Evolutionary conservation across 2,797 vertebrate genomes (phyloP), one percentile per base, ranked within the genome.

Genomic region (Lagorchestes hirsutus): DNA sequence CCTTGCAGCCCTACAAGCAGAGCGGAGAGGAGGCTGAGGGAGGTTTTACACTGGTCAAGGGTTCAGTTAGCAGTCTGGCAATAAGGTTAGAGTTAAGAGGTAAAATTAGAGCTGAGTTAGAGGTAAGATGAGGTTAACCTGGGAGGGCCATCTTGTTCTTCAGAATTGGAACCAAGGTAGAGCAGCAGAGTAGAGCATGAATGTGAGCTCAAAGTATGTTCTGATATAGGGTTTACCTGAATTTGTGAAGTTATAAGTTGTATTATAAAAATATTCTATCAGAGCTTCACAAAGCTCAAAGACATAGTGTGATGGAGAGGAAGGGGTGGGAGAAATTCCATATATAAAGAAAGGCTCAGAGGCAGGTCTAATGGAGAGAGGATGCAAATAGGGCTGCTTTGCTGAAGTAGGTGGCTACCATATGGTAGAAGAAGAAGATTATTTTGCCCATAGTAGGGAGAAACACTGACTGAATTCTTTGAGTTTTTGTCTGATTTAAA

Each of bases 401-500:
- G 67, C 67, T 46, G 67, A 82, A 82, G n/a, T 40, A 82, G 18
- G 67, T 40, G n/a, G n/a, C 6, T 22, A 46, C 28, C n/a, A 82
- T 24, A 8, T 8, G 8, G 67, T 46, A 46, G 18, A 82, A 9
- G 67, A 74, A 8, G 16, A 46, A 46, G 67, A 18, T 10, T 82
- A n/a, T 22, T 46, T 46, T 74, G 22, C 40, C 40, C 0, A 10
- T 46, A 27, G 40, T 46, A 11, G 40, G 40, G 40, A 40, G 34
- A 74, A 74, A 74, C 34, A 67, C 62, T 18, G 5, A n/a, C 62
- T 74, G 62, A n/a, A 9, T 9, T 34, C 62, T 67, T 14, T 67
- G 92, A 57, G 22, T 22, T 46, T 52, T 94, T 93, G 55, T 55
- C 58, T 54, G 91, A 91, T 93, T 96, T 1, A 0, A 92, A 90